A percentile compares a stretch with the other conserved stretches of the same genome.
These are phyloP conservation scores for Tetragnatha versicolor DNA, from an alignment of 1,140 invertebrate species.

Conservation along the genomic window DNA sequence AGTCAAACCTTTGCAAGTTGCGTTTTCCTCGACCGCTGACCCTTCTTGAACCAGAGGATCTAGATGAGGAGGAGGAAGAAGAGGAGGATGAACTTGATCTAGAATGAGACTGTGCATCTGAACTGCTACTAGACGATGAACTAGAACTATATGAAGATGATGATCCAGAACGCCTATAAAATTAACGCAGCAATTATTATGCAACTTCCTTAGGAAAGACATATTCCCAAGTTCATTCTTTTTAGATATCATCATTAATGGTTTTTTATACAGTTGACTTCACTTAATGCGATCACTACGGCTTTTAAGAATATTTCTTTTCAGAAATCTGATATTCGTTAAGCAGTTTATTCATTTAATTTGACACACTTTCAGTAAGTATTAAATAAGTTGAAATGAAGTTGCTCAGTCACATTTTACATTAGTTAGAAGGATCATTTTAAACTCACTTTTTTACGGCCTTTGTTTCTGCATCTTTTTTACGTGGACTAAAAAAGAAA, in stretches of 20 bases:
- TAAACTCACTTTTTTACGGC: slow-evolving; percentile 4
- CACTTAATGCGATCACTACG: neutral
- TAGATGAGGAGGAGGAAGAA: slow-evolving; percentile 57
- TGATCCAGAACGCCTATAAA: slow-evolving; percentile 16
- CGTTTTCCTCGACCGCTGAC: slow-evolving; percentile 64
- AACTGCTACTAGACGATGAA: slow-evolving; percentile 66
- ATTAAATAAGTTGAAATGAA: too few relatives aligned
- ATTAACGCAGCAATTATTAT: neutral
- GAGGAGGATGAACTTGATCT: slow-evolving; percentile 58
- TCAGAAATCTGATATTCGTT: neutral
- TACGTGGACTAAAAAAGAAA: slow-evolving; percentile 16
- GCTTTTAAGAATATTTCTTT: neutral
- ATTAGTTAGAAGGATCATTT: neutral
- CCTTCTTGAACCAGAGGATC: slow-evolving; percentile 39
- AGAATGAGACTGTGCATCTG: slow-evolving; percentile 61
- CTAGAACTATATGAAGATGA: slow-evolving; percentile 73
- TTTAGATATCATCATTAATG: neutral
- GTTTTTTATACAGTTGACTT: neutral
- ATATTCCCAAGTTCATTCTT: neutral
- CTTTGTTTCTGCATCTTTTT: slow-evolving; percentile 26
- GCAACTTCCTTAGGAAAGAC: neutral
- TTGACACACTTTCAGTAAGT: neutral
- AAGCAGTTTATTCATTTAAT: neutral
- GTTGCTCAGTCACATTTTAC: neutral
- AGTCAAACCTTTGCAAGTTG: slow-evolving; percentile 64